Evolutionary conservation across 1,140 invertebrate species (phyloP).

Genomic region (Paralvinella palmiformis): DNA sequence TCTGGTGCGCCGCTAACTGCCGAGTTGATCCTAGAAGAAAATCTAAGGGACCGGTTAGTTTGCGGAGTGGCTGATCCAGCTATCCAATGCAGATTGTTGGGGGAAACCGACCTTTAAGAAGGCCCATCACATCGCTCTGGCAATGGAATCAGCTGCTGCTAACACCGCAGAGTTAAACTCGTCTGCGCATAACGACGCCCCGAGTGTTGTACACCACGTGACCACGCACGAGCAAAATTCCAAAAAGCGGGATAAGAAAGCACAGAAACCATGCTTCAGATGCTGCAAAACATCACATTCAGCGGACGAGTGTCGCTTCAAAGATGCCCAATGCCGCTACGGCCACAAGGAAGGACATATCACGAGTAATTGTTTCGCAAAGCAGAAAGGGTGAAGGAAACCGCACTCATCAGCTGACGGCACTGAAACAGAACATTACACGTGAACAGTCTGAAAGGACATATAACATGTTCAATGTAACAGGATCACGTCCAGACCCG

Average conservation of each 20-base stretch:
- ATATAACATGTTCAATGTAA: neutral
- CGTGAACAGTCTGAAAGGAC: neutral
- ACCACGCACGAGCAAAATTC: neutral
- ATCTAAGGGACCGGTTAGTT: conserved; percentile 3
- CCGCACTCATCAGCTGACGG: conserved; percentile 1
- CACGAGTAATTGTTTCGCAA: neutral
- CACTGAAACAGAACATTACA: neutral
- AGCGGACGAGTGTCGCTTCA: neutral
- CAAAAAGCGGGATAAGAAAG: neutral
- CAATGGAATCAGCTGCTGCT: no score
- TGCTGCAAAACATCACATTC: neutral
- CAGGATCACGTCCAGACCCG: neutral
- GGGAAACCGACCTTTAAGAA: conserved; percentile 1
- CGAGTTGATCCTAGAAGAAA: conserved; percentile 3
- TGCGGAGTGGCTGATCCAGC: neutral
- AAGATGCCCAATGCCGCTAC: conserved; percentile 1
- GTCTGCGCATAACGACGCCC: no score
- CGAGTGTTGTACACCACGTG: neutral
- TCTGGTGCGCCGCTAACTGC: conserved; percentile 2
- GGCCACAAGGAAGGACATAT: conserved; percentile 1
- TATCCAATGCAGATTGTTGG: neutral
- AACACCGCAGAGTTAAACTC: no score
- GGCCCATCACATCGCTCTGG: neutral
- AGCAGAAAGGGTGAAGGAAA: neutral
- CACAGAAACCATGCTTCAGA: neutral